Evolutionary conservation across 2,797 vertebrate genomes (phyloP), one percentile per base, ranked within the genome.

Genomic region (Pipistrellus nathusii): DNA sequence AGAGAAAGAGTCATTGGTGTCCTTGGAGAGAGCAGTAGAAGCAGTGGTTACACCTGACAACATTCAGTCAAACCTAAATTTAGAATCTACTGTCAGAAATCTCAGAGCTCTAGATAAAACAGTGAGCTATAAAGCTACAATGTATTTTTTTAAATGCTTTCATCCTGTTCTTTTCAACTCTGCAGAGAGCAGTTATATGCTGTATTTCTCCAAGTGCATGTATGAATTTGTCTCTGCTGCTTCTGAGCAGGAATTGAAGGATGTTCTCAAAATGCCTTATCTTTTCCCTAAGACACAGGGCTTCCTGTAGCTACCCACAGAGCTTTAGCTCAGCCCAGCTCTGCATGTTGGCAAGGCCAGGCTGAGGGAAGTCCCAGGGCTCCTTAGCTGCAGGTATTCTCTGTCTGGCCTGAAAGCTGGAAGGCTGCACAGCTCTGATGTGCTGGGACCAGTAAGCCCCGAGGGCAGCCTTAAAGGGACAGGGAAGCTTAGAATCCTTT

Each of bases 241-340:
- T n/a, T 80, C 62, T 64, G 4, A 86, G 76, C 14, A 91, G 48
- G 69, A 82, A 85, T 20, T 88, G 64, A 91, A 93, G n/a, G 21
- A 68, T 64, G 64, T 23, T 93, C 59, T 68, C 55, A 53, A 82
- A 88, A 62, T 62, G 13, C 41, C 44, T 82, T 14, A 23, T 9
- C 18, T 57, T 72, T 66, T 71, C 38, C 51, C 30, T 64, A 66
- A 92, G 38, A 69, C 38, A n/a, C 2, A 7, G 8, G 8, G 12
- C 64, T 82, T 76, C 15, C 14, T 66, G 8, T 18, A 71, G 53
- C 38, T 84, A n/a, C 53, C 38, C 59, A 20, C 51, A 59, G 32
- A n/a, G 55, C 27, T 14, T 89, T 82, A 82, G 17, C 46, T 44
- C n/a, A 64, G 66, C 57, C 48, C 64, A 38, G 32, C 17, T 75